Percentiles rank a stretch among this genome's conserved stretches.
phyloP scores from a whole-genome alignment of 2,888 invertebrate species.

The Drosophila yooni region DNA sequence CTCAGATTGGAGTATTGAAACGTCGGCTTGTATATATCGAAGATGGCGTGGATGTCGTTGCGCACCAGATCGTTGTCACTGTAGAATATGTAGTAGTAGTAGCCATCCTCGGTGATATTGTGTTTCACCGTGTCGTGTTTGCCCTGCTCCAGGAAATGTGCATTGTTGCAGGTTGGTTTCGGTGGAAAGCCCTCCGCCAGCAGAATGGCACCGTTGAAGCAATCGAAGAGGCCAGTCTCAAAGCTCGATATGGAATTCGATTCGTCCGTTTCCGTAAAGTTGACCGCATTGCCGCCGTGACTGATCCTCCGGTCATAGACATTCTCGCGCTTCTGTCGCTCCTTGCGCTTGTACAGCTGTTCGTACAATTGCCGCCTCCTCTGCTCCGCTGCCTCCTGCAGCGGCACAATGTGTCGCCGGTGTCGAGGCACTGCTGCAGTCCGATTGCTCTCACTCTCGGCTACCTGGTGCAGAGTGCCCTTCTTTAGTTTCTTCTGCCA shows the following conservation, averaged over 20 bases:
- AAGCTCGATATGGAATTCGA: conserved; percentile 93
- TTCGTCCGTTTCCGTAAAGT: conserved; percentile 86
- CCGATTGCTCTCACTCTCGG: conserved; percentile 7
- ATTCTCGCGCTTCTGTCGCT: conserved; percentile 83
- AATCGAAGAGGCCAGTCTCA: conserved; percentile 90
- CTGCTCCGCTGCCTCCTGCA: conserved; percentile 22
- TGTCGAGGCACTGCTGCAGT: conserved; percentile 3
- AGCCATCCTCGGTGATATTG: conserved; percentile 90
- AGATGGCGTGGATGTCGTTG: conserved; percentile 93
- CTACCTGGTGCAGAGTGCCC: conserved; percentile 47
- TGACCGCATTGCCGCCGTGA: conserved; percentile 90
- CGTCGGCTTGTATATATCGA: conserved; percentile 94
- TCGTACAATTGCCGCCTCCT: conserved; percentile 78
- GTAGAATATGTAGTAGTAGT: conserved; percentile 95
- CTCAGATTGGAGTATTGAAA: conserved; percentile 88
- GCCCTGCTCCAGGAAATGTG: conserved; percentile 89
- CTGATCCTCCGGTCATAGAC: conserved; percentile 90
- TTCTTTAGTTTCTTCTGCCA: conserved; percentile 74
- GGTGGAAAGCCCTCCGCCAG: conserved; percentile 90
- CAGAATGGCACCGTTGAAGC: conserved; percentile 91
- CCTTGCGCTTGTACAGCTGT: conserved; percentile 74
- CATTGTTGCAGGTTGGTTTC: conserved; percentile 89
- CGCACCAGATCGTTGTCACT: conserved; percentile 92
- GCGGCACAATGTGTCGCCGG: conserved; percentile 1
- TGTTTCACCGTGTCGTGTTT: conserved; percentile 89